Percentiles rank a stretch among this genome's conserved stretches.
phyloP scores from a whole-genome alignment of 2,113 vertebrate species.

The Motacilla alba region DNA sequence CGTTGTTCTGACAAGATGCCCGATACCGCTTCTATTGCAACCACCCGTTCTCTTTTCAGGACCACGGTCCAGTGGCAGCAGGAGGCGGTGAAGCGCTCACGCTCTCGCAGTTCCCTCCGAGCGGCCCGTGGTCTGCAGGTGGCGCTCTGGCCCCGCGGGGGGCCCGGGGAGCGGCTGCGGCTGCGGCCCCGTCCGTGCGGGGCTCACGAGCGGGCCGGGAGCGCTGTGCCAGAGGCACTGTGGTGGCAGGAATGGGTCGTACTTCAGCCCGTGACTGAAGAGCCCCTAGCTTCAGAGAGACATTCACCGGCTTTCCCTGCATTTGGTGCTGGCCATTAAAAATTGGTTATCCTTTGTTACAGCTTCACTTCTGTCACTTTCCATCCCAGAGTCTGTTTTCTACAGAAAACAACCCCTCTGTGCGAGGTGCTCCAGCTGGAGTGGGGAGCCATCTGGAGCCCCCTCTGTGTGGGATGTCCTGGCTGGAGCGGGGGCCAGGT shows the following conservation, averaged over 20 bases:
- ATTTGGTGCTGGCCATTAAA: constrained; percentile 77
- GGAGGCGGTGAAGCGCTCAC: accelerated
- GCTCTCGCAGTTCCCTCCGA: accelerated
- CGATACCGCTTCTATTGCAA: accelerated
- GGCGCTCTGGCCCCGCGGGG: not conserved
- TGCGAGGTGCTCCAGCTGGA: not conserved
- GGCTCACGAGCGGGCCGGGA: no score
- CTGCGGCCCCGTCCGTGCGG: not conserved
- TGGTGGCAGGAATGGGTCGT: not conserved
- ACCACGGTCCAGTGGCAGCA: accelerated
- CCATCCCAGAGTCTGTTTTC: constrained; percentile 87
- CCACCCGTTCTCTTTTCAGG: not conserved
- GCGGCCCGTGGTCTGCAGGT: not conserved
- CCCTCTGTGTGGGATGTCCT: not conserved
- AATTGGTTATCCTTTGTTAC: constrained; percentile 88
- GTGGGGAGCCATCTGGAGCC: not conserved
- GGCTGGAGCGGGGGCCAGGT: not conserved
- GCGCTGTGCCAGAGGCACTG: not conserved
- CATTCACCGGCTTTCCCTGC: constrained; percentile 16
- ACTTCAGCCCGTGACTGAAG: not conserved
- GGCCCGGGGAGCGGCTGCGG: not conserved
- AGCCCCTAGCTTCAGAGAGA: not conserved
- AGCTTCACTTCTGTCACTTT: constrained; percentile 90
- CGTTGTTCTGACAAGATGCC: not conserved
- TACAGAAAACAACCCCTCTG: constrained; percentile 81